Percentiles rank a stretch among this genome's conserved stretches.
Evolutionary conservation across 35 echinoderm and acorn worm genomes (phyloP).

Genomic region (Holothuria glaberrima): DNA sequence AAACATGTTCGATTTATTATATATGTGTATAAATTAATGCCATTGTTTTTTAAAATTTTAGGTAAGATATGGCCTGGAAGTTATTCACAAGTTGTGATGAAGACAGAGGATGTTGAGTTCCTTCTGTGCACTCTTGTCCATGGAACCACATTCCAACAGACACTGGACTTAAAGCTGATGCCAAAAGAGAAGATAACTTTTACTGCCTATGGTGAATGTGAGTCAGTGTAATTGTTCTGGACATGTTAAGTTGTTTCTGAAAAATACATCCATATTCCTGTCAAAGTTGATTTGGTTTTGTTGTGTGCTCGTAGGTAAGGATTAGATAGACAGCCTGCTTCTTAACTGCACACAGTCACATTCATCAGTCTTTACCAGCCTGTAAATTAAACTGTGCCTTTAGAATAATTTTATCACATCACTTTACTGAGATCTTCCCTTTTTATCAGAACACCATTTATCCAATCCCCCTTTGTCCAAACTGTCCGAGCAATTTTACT

Average conservation of each 20-base stretch:
- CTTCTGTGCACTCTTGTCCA: conserved; percentile 39
- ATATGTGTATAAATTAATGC: too few species aligned
- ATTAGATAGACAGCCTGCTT: neutral
- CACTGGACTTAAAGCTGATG: conserved; percentile 37
- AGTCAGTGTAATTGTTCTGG: neutral
- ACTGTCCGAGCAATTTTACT: too few species aligned
- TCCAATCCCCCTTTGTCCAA: too few species aligned
- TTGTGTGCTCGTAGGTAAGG: neutral
- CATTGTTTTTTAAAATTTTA: neutral
- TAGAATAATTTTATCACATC: too few species aligned
- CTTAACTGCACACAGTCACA: too few species aligned
- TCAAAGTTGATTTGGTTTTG: neutral
- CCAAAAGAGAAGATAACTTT: conserved; percentile 56
- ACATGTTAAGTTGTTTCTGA: neutral
- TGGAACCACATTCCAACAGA: conserved; percentile 35
- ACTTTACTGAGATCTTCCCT: too few species aligned
- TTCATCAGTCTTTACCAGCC: too few species aligned
- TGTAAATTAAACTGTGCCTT: too few species aligned
- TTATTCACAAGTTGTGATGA: conserved; percentile 48
- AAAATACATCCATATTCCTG: neutral
- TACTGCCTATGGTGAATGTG: conserved; percentile 48
- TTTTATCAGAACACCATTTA: too few species aligned
- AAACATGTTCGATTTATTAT: too few species aligned
- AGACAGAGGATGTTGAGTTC: conserved; percentile 29
- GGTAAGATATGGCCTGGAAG: conserved; percentile 54